Percentiles rank a stretch among this genome's conserved stretches.
Conservation (phyloP, 2,888 invertebrate species). For the Serripes groenlandicus region DNA sequence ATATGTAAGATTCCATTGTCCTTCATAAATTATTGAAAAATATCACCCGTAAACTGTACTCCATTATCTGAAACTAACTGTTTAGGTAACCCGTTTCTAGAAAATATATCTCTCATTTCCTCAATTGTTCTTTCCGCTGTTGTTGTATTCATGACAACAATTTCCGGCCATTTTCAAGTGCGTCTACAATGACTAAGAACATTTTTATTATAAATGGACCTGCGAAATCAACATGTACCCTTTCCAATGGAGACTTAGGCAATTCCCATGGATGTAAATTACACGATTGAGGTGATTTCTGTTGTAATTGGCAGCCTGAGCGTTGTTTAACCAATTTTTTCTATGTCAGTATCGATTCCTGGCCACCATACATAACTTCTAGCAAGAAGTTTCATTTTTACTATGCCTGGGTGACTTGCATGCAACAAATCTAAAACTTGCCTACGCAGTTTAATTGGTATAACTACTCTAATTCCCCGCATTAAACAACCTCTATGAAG, state of each 20-base stretch:
- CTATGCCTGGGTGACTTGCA: constrained; percentile 75
- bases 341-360: constrained; percentile 64
- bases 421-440: constrained; percentile 73
- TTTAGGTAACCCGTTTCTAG: constrained; percentile 52
- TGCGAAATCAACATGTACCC: constrained; percentile 71
- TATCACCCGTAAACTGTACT: constrained; percentile 46
- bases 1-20: constrained; percentile 62
- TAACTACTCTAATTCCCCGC: constrained; percentile 72
- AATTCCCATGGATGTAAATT: constrained; percentile 75
- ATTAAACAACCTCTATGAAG: constrained; percentile 71
- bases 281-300: constrained; percentile 61
- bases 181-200: constrained; percentile 74
- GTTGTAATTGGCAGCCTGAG: constrained; percentile 21
- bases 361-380: constrained; percentile 79
- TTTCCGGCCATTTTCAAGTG: constrained; percentile 86
- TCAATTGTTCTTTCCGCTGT: constrained; percentile 48
- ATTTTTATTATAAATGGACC: constrained; percentile 75
- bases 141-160: constrained; percentile 40
- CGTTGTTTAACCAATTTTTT: constrained; percentile 59
- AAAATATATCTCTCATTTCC: constrained; percentile 46
- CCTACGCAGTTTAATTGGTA: constrained; percentile 69
- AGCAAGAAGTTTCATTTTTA: constrained; percentile 75
- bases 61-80: constrained; percentile 62
- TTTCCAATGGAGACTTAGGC: constrained; percentile 62
- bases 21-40: constrained; percentile 48